Conservation (phyloP, 2,888 invertebrate species). For the Drosophila sordidula region DNA sequence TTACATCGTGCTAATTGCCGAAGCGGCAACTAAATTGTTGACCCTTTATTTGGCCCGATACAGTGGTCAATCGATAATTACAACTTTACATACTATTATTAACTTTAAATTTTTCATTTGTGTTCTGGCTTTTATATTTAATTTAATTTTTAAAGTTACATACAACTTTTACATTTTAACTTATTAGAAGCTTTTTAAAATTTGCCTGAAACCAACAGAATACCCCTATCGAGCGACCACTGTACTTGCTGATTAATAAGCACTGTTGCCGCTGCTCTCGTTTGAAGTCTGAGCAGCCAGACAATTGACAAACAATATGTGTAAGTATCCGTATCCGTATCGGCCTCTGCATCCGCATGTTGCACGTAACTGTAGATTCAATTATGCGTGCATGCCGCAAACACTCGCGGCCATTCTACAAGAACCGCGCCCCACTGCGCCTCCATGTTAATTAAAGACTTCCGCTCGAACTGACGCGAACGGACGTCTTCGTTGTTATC, state of each 20-base stretch:
- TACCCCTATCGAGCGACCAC: background rate
- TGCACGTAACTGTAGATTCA: slow-evolving; percentile 75
- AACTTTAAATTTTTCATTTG: too few relatives aligned
- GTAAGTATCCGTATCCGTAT: background rate
- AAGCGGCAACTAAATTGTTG: slow-evolving; percentile 27
- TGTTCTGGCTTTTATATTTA: too few relatives aligned
- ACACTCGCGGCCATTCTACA: slow-evolving; percentile 31
- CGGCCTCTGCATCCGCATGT: slow-evolving; percentile 31
- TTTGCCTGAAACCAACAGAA: too few relatives aligned
- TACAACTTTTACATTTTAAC: too few relatives aligned
- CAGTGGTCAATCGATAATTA: too few relatives aligned
- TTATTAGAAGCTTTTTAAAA: too few relatives aligned
- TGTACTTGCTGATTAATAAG: slow-evolving; percentile 49
- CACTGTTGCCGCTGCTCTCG: slow-evolving; percentile 25
- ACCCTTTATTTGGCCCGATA: slow-evolving; percentile 10
- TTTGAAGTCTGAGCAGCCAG: slow-evolving; percentile 43
- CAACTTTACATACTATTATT: background rate
- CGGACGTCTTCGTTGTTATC: slow-evolving; percentile 71
- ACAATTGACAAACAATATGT: slow-evolving; percentile 26
- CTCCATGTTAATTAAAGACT: slow-evolving; percentile 77
- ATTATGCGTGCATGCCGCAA: slow-evolving; percentile 61
- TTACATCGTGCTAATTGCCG: slow-evolving; percentile 35
- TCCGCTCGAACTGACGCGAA: slow-evolving; percentile 55
- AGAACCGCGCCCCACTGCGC: slow-evolving; percentile 31
- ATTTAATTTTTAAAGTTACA: too few relatives aligned